A percentile compares a stretch with the other conserved stretches of the same genome.
Evolutionary conservation across 2,888 invertebrate species (phyloP).

Genomic region (Netelia fuscicornis): DNA sequence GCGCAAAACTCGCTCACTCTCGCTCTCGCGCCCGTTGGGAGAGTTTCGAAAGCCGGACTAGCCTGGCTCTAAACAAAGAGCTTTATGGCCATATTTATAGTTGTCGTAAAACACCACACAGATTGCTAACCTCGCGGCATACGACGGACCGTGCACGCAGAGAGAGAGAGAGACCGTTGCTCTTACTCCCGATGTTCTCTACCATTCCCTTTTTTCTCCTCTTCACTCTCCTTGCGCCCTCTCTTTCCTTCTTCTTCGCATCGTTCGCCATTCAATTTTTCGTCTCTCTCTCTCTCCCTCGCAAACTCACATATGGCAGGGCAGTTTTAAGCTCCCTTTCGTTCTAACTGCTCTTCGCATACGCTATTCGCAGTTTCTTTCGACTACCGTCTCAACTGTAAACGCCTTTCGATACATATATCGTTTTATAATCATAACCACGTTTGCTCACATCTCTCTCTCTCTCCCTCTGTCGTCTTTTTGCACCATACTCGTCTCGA

Average conservation of each 20-base stretch:
- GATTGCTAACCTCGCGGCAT: conserved; percentile 82
- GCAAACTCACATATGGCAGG: not conserved
- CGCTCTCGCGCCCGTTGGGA: conserved; percentile 18
- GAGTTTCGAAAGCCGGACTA: conserved; percentile 81
- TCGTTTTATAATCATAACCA: conserved; percentile 67
- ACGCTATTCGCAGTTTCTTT: conserved; percentile 37
- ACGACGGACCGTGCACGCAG: conserved; percentile 72
- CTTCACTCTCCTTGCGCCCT: conserved; percentile 37
- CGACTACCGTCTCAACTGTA: conserved; percentile 51
- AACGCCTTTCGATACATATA: conserved; percentile 56
- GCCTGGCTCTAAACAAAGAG: conserved; percentile 82
- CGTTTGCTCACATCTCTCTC: conserved; percentile 22
- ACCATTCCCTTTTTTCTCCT: conserved; percentile 63
- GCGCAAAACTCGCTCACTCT: conserved; percentile 55
- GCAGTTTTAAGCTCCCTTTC: conserved; percentile 31
- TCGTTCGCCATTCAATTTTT: conserved; percentile 59
- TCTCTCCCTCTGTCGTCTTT: conserved; percentile 35
- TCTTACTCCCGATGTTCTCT: conserved; percentile 61
- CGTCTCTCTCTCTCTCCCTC: conserved; percentile 31
- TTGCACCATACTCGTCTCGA: conserved; percentile 37
- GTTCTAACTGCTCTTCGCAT: conserved; percentile 19
- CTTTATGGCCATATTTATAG: conserved; percentile 84
- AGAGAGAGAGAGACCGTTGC: conserved; percentile 56
- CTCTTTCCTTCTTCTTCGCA: conserved; percentile 60
- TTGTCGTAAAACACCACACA: conserved; percentile 84